These are phyloP conservation scores for Callinectes sapidus DNA, from an alignment of 2,888 invertebrate genomes.

Conservation along the genomic window DNA sequence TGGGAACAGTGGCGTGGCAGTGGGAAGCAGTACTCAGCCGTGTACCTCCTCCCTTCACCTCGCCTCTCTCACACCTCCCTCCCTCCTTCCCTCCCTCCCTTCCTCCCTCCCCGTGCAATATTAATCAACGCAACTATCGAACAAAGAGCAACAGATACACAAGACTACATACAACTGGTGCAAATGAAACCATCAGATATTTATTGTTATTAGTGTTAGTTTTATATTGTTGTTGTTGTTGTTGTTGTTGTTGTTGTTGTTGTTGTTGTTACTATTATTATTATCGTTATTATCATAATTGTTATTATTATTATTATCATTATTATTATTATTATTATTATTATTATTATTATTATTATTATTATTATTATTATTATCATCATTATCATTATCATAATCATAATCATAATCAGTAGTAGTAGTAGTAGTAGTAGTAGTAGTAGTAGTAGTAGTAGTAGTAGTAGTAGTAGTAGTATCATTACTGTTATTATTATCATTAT, in stretches of 20 bases:
- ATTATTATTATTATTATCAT: too few relatives aligned
- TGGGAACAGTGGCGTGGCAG: neutral
- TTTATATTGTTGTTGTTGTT: neutral
- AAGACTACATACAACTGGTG: neutral
- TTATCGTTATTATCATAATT: neutral
- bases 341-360: too few relatives aligned
- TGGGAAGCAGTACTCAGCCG: neutral
- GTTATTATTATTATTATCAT: neutral
- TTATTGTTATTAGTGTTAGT: neutral
- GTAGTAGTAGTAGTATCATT: too few relatives aligned
- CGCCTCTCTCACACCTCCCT: neutral
- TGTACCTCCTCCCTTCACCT: conserved; percentile 23
- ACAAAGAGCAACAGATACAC: neutral
- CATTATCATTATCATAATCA: neutral
- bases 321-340: too few relatives aligned
- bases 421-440: too few relatives aligned
- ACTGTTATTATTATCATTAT: neutral
- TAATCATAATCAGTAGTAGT: too few relatives aligned
- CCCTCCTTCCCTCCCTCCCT: neutral
- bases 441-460: too few relatives aligned
- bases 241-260: neutral
- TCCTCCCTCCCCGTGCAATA: neutral
- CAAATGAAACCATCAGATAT: neutral
- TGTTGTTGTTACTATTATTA: neutral
- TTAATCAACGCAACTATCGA: conserved; percentile 10